These are phyloP conservation scores for Nasonia longicornis DNA, from an alignment of 1,140 invertebrate genomes.

Conservation along the genomic window DNA sequence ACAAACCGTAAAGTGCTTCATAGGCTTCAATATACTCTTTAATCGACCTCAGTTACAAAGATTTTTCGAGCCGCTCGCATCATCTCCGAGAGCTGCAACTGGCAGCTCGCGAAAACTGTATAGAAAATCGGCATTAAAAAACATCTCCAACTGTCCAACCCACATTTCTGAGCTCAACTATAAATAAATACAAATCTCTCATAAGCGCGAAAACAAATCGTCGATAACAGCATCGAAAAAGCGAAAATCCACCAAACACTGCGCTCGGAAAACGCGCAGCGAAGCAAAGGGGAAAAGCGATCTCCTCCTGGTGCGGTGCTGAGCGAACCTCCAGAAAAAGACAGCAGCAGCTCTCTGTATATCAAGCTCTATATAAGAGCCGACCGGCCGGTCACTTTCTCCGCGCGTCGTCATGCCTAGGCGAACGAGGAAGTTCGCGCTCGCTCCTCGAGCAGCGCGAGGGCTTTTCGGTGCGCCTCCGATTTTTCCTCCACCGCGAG, in stretches of 20 bases:
- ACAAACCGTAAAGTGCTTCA: constrained; percentile 29
- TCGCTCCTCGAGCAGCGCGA: background rate
- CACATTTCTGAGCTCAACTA: background rate
- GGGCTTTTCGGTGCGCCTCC: constrained; percentile 30
- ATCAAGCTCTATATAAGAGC: background rate
- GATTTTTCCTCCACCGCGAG: constrained; percentile 8
- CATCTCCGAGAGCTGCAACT: background rate
- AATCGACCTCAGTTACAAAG: background rate
- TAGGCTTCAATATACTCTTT: constrained; percentile 15
- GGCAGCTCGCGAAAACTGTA: background rate
- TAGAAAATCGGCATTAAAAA: background rate
- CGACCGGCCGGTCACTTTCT: constrained; percentile 48
- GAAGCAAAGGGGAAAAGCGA: constrained; percentile 38
- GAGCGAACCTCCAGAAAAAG: background rate
- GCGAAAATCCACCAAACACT: background rate
- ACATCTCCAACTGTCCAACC: background rate
- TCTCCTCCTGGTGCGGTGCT: background rate
- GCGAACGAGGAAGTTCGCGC: constrained; percentile 52
- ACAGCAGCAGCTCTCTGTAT: background rate
- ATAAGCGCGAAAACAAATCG: background rate
- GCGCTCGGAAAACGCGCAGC: background rate
- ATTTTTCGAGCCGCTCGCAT: background rate
- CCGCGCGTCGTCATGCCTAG: constrained; percentile 51
- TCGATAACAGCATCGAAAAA: background rate
- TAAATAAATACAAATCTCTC: no score